Percentiles rank a stretch among this genome's conserved stretches.
Conservation (phyloP, 2,113 vertebrate species). For the Peromyscus polionotus region DNA sequence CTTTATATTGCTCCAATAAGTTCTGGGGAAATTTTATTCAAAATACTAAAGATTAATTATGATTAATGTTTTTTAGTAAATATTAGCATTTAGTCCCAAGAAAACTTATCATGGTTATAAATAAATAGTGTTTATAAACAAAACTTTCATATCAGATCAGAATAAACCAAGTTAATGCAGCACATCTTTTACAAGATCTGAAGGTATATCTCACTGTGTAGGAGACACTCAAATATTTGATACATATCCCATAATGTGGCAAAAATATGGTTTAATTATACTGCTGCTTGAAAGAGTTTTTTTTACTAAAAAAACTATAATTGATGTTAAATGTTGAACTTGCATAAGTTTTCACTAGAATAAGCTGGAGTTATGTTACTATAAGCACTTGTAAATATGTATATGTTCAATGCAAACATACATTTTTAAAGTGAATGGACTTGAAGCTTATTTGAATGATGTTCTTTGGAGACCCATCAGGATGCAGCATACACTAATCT, state of each 20-base stretch:
- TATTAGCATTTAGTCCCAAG: not conserved
- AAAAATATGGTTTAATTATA: not conserved
- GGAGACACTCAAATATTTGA: not conserved
- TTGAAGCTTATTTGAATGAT: not conserved
- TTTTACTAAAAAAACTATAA: not conserved
- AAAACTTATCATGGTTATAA: not conserved
- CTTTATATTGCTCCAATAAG: not conserved
- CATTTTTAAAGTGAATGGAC: slow-evolving; percentile 1
- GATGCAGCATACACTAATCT: not conserved
- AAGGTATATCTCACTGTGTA: not conserved
- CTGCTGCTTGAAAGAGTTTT: not conserved
- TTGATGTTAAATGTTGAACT: not conserved
- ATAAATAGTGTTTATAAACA: slow-evolving; percentile 16
- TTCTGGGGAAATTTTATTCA: not conserved
- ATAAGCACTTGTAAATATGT: not conserved
- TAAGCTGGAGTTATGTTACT: not conserved
- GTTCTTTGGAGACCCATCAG: not conserved
- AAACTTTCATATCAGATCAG: not conserved
- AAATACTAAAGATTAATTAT: not conserved
- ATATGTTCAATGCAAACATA: not conserved
- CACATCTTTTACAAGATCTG: not conserved
- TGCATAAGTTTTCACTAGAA: not conserved
- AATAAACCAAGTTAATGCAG: not conserved
- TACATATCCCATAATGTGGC: not conserved
- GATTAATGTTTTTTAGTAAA: not conserved